Evolutionary conservation across 2,888 invertebrate species (phyloP), one percentile per base, ranked within the genome.

Genomic region (Dicycla oo): DNA sequence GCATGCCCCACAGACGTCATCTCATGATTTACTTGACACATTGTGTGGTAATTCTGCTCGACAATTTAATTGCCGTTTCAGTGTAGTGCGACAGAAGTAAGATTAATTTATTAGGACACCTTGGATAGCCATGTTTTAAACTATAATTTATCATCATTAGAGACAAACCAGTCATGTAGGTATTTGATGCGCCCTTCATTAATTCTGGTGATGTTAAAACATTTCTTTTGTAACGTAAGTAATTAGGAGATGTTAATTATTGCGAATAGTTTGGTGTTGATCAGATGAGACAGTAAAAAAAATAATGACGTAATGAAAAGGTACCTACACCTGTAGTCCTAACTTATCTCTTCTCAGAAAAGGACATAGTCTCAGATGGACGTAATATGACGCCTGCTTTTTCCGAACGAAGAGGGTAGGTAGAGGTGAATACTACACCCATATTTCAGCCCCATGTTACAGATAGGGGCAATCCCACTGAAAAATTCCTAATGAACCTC

Each of bases 31-130:
- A 95, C 93, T 90, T 91, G 85, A 88, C 94, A 92, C 93, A 95
- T 95, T 95, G 95, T 96, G 95, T 95, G 95, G 95, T 95, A 95
- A 95, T 95, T 93, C 91, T 87, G 91, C 90, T 88, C 88, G 88
- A 87, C 88, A 92, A 91, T 93, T 94, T 96, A 96, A 96, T 96
- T 96, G 93, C 94, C 93, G 89, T 91, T 90, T 90, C 92, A 91
- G 91, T 92, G 91, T 91, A 92, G 91, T 93, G 93, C 91, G 93
- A 93, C 94, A 93, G 92, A 86, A 84, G 88, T 86, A 88, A 89
- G 92, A 93, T 92, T 94, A 95, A 96, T 95, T 94, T 95, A 95
- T 95, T 91, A 91, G 91, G 93, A 93, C 94, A 94, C 93, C 92
- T 92, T 91, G 90, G 88, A 93, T 93, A 89, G 88, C 86, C 88